Evolutionary conservation across 2,888 invertebrate genomes (phyloP), one percentile per base, ranked within the genome.

Genomic region (Ectemnius lituratus): DNA sequence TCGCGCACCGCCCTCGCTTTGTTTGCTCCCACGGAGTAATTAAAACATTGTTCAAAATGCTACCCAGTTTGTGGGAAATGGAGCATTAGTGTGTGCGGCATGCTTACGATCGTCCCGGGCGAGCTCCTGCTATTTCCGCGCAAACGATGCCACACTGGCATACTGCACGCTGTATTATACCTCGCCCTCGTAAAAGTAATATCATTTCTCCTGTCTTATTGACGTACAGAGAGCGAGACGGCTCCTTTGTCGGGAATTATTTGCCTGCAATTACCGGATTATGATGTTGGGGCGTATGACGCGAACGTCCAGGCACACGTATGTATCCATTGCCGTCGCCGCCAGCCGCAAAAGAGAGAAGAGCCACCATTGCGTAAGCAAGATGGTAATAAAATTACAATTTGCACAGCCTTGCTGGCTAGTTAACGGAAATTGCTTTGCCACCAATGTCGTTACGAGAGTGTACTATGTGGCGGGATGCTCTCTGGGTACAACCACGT

Each of bases 341-440:
- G 37, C 8, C 8, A 37, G 37, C 37, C 37, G 37, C 37, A 37
- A 37, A 37, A 37, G 8, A 37, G 37, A 37, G 37, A 37, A 56
- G 23, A 23, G 66, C 60, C 47, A 18, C 65, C 67, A 27, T 67
- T 65, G 56, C 28, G 66, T 79, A 82, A 81, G 73, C 75, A 75
- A 58, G 73, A 72, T 77, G 70, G 73, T 79, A 77, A 79, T 70
- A 70, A 56, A 23, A 62, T 82, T 77, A 76, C 69, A 77, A 70
- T 75, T 64, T 70, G 70, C 62, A 69, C 68, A 59, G 52, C 69
- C 70, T 71, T 70, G 81, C 62, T 47, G 57, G 71, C 58, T 58
- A 66, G 73, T 79, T 75, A 77, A 73, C 69, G 79, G 79, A 79
- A 75, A 79, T 76, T 64, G 79, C 82, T 70, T 77, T 60, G 75